These are phyloP conservation scores for Batillaria attramentaria DNA, from an alignment of 1,140 invertebrate genomes.

Conservation along the genomic window DNA sequence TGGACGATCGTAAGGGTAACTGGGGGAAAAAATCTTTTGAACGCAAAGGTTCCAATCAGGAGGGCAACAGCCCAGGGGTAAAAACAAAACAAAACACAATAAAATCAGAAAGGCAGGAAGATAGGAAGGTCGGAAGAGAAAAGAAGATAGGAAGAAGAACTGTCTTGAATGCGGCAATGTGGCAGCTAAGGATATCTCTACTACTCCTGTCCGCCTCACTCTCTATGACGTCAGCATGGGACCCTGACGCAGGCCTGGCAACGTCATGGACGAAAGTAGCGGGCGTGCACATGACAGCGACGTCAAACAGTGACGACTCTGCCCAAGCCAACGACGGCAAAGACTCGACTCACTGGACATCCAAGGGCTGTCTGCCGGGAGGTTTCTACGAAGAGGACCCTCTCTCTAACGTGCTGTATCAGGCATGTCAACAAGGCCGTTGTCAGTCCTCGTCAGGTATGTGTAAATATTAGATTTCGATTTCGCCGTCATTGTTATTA, in stretches of 20 bases:
- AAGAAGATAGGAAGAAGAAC: too few relatives aligned
- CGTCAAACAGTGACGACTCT: conserved; percentile 28
- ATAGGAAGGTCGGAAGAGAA: too few relatives aligned
- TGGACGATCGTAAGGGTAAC: too few relatives aligned
- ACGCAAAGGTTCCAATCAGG: too few relatives aligned
- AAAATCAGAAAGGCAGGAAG: too few relatives aligned
- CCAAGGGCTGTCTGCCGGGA: conserved; percentile 46
- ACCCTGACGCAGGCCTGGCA: conserved; percentile 55
- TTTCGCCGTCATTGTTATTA: conserved; percentile 4
- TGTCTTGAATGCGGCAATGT: too few relatives aligned
- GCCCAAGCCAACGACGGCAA: conserved; percentile 43
- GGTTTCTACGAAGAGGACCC: conserved; percentile 35
- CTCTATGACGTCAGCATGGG: conserved; percentile 36
- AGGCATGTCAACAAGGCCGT: conserved; percentile 28
- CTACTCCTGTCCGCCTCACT: neutral
- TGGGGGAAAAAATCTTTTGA: too few relatives aligned
- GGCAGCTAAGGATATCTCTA: too few relatives aligned
- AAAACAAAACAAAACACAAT: too few relatives aligned
- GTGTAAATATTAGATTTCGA: neutral
- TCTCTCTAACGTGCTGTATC: conserved; percentile 45
- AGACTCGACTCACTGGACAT: conserved; percentile 54
- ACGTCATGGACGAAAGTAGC: conserved; percentile 49
- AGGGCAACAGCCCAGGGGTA: too few relatives aligned
- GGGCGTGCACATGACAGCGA: conserved; percentile 35
- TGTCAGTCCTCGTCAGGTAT: conserved; percentile 21